Evolutionary conservation across 2,113 vertebrate species (phyloP).

Genomic region (Chunga burmeisteri): DNA sequence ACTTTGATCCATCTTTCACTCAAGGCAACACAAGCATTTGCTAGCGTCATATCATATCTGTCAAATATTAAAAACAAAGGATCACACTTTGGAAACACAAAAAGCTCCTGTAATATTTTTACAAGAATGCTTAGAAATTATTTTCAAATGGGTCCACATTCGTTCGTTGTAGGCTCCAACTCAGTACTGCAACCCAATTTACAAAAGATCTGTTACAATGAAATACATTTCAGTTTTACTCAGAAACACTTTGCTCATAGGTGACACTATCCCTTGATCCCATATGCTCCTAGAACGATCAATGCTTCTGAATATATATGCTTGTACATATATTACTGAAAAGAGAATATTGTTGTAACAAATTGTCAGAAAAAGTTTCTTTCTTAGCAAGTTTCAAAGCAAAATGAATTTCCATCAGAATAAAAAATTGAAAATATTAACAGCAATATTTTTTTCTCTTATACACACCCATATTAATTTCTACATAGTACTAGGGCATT

Average conservation of each 20-base stretch:
- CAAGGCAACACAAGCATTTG: slow-evolving; percentile 86
- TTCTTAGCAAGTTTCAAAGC: background rate
- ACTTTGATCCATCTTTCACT: slow-evolving; percentile 88
- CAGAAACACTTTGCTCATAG: background rate
- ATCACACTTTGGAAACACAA: background rate
- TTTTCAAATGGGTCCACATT: background rate
- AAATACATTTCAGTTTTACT: background rate
- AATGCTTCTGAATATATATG: background rate
- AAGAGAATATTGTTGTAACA: background rate
- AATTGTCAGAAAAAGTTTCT: background rate
- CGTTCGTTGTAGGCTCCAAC: background rate
- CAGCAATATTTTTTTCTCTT: background rate
- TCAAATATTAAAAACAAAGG: slow-evolving; percentile 5
- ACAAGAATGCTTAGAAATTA: background rate
- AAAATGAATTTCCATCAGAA: background rate
- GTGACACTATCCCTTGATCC: background rate
- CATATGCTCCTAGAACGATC: background rate
- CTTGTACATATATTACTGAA: background rate
- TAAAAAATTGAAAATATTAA: background rate
- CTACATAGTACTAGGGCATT: background rate
- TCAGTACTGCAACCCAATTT: background rate
- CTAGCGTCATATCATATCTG: slow-evolving; percentile 91
- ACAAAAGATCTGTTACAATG: background rate
- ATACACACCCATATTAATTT: background rate
- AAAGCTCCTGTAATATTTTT: background rate